Evolutionary conservation across 2,888 invertebrate species (phyloP), one percentile per base, ranked within the genome.

Genomic region (Eupithecia dodoneata): DNA sequence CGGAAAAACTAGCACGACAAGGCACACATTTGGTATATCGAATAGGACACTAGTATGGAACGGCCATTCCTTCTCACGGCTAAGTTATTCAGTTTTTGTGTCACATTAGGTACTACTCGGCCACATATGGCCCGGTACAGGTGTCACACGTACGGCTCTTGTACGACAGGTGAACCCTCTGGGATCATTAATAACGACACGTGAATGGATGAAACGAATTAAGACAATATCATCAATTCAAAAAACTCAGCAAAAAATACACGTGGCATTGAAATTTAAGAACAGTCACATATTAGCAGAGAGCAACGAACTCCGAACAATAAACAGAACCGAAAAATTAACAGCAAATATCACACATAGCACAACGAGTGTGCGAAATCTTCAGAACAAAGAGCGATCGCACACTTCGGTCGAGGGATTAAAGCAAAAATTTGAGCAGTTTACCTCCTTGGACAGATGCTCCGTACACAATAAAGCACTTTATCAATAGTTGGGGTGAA

Each of bases 381-480:
- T 70, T 72, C 72, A n/a, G 70, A 79, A 81, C 81, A 81, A 81
- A 83, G 81, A 80, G 47, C 63, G 83, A 85, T 81, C 80, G 82
- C 84, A 84, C 83, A 83, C 80, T 81, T 76, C 77, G 79, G 49
- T 76, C 67, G 72, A 81, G 75, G 77, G 80, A 80, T 80, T 76
- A 82, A 80, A 81, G 83, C 80, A 83, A 84, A 85, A 84, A 83
- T 72, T 49, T 78, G 78, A 44, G 13, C 79, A 82, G 30, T 81
- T 84, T 88, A 90, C 91, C 90, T 90, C 13, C 82, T 75, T 71
- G 80, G 85, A 86, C 88, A 90, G 88, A 86, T 87, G 89, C 83
- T 83, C 80, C 83, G 83, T 82, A 86, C 87, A 91, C 89, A 90
- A 91, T 88, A 89, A 88, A 85, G 85, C 88, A 90, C 91, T 89